A percentile compares a stretch with the other conserved stretches of the same genome.
Conservation (phyloP, 1,140 invertebrate genomes). For the Acromyrmex echinatior region DNA sequence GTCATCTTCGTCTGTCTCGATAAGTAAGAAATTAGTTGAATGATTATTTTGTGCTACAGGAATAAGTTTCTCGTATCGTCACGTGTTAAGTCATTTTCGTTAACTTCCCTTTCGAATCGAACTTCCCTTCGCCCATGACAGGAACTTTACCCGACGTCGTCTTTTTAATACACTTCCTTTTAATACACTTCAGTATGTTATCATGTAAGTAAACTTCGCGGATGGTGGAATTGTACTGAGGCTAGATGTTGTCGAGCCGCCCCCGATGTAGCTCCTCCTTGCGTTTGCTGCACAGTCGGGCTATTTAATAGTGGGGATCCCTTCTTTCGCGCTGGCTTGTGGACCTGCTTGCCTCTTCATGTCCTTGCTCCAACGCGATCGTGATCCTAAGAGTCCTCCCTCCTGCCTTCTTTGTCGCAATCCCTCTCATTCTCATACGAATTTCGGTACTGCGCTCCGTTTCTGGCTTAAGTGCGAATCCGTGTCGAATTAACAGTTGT, state of each 20-base stretch:
- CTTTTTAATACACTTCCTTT: neutral
- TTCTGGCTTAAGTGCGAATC: slow-evolving; percentile 66
- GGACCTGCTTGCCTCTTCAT: slow-evolving; percentile 49
- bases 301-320: slow-evolving; percentile 86
- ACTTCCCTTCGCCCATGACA: neutral
- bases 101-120: neutral
- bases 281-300: slow-evolving; percentile 75
- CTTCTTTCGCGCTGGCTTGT: slow-evolving; percentile 82
- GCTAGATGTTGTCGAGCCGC: slow-evolving; percentile 82
- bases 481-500: slow-evolving; percentile 49
- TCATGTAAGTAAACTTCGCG: slow-evolving; percentile 52
- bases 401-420: slow-evolving; percentile 28
- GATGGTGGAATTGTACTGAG: slow-evolving; percentile 84
- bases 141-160: neutral
- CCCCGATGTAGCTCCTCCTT: slow-evolving; percentile 84
- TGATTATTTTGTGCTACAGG: neutral
- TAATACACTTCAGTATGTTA: neutral
- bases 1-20: neutral
- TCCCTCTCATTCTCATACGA: slow-evolving; percentile 62
- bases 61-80: neutral
- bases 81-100: neutral
- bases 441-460: slow-evolving; percentile 55
- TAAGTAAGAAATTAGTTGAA: no score
- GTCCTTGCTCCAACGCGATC: slow-evolving; percentile 74
- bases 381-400: slow-evolving; percentile 55